Evolutionary conservation across 2,113 vertebrate genomes (phyloP), one percentile per base, ranked within the genome.

Genomic region (Neofelis nebulosa): DNA sequence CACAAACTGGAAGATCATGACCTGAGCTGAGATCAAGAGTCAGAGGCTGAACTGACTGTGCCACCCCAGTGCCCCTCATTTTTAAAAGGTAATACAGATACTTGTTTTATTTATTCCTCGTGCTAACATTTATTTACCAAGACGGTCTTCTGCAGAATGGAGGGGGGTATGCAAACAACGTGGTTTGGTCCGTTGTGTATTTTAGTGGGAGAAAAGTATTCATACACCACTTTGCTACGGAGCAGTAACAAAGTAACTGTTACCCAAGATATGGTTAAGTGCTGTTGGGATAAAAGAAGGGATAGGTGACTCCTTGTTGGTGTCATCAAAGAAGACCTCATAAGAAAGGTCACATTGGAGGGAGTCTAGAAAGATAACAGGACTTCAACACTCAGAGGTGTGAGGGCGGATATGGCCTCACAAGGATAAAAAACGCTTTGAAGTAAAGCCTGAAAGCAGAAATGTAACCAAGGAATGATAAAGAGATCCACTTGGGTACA

Each of bases 191-290:
- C 7, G 33, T 23, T 92, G n/a, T 94, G 9, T 65, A 41, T 86
- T 90, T 86, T 55, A 94, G 21, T 45, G 74, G 14, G 29, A 96
- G n/a, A 55, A 94, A 93, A 81, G 11, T 52, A 55, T 89, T 82
- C 73, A 48, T 81, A 81, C 87, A 71, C 68, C 82, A 11, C 7
- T 57, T 45, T 61, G 23, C n/a, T 41, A 15, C 38, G 14, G 27
- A 52, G 29, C 5, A 63, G 36, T 38, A 18, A 36, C 14, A 2
- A 76, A 48, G 41, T 66, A 55, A 80, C 36, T 10, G 18, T 14
- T 48, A 0, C 36, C 14, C 23, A 48, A 52, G 76, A 82, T 66
- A 21, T 69, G 11, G 76, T 18, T 66, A 83, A 66, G 61, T 52
- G 45, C 33, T 38, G 15, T 1, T 48, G 55, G 41, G 61, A 55